Evolutionary conservation across 2,797 vertebrate species (phyloP), one percentile per base, ranked within the genome.

Genomic region (Calcarius lapponicus): DNA sequence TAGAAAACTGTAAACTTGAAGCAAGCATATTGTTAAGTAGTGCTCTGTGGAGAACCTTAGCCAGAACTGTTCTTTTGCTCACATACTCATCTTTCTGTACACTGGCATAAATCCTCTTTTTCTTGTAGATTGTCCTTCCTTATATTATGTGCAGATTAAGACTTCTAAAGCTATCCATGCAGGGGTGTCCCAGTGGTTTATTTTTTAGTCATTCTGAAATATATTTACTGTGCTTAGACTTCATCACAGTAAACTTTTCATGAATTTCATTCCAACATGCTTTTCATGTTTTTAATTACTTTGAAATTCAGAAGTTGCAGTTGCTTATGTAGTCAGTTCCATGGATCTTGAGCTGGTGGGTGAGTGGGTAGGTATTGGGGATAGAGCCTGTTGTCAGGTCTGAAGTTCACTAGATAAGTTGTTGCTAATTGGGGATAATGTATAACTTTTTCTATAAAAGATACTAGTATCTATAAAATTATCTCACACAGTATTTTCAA

Each of bases 381-480:
- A 91, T 73, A 89, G 84, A 91, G 51, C 86, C 81, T 95, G 85
- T 86, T 10, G 10, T 86, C 65, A 97, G 86, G 85, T 96, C 78
- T 93, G 97, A 97, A 97, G 91, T 90, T 97, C 93, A 94, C 62
- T 93, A 94, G 94, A 34, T 90, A 96, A 96, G 96, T 97, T 93
- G 90, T 97, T 96, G 89, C 94, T 91, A 91, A 94, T 96, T 98
- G 97, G 98, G 98, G 97, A 94, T 98, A 96, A 97, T 97, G 98
- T 97, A 96, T 96, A 98, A 98, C 97, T 98, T 99, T 96, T 99
- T 99, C 98, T 99, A 98, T 97, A 95, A 98, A 98, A 98, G 86
- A 98, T 98, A 96, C 97, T 98, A 98, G 96, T 98, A 98, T 98
- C 97, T 98, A 98, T 98, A 98, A 98, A 98, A 98, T 98, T 97